Evolutionary conservation across 1,140 invertebrate genomes (phyloP), one percentile per base, ranked within the genome.

Genomic region (Drosophila subpulchrella): DNA sequence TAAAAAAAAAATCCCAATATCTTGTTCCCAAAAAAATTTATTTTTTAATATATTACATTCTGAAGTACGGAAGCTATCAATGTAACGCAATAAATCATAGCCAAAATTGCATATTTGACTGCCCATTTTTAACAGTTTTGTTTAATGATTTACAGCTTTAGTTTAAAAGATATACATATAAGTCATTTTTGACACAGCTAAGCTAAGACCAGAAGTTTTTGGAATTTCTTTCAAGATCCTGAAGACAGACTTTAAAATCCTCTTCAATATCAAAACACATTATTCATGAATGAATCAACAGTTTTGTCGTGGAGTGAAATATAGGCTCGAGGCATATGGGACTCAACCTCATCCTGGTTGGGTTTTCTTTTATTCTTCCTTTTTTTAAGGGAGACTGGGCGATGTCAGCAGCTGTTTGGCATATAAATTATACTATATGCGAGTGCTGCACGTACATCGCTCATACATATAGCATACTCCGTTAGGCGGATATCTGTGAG

Each of bases 401-500:
- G 44, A 65, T 44, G 59, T 63, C 53, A 76, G 60, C 71, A 65
- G 54, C 75, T 78, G 81, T 46, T 78, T 75, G 70, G 78, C 78
- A 85, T 85, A 72, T 82, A 78, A 85, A 85, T 78, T 63, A 78
- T 63, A 71, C 55, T 51, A 46, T 53, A 44, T 58, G 39, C 62
- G 61, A 68, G 47, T 48, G 53, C 24, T 70, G 63, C 67, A 68
- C 67, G 51, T 44, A 62, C 20, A 10, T 15, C 47, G 20, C n/a
- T 65, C 46, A 47, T 47, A 68, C 44, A 63, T 75, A 79, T 59
- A 63, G 54, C 61, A 57, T 51, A 42, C 56, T 59, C 59, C 56
- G 48, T 62, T 65, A 83, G 60, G 59, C 36, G 32, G 41, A 36
- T 73, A 47, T 81, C 55, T 60, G 59, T 56, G 50, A 58, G 59